Evolutionary conservation across 2,113 vertebrate genomes (phyloP), one percentile per base, ranked within the genome.

Genomic region (Pterocles gutturalis): DNA sequence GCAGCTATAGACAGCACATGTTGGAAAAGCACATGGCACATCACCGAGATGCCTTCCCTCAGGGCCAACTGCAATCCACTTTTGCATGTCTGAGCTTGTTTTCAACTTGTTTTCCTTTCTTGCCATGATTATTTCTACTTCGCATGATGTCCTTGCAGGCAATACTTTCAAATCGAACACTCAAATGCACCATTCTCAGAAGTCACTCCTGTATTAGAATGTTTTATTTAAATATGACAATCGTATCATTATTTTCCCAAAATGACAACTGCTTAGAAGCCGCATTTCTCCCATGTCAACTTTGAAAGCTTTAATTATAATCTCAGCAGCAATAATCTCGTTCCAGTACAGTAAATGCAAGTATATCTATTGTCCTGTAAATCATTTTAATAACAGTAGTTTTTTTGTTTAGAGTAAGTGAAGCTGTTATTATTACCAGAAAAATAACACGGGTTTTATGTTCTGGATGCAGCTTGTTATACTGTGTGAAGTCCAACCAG

Each of bases 301-400:
- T 83, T 67, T 78, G 80, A 96, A 95, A 84, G 64, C 80, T 87
- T 90, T 95, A 95, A 70, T 93, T 92, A 84, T 83, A 73, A 83
- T 93, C 51, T 89, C 64, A 70, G 18, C 72, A 93, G 76, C 69
- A 64, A 62, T 84, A 81, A 89, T 75, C 86, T 70, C 83, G 36
- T 92, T 87, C 72, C 51, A 46, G 4, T 90, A 45, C 31, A 65
- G 46, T 70, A 55, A 77, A 7, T 70, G 55, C 54, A 87, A 76
- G 58, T 29, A 3, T 87, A 88, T 89, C 64, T 89, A 13, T 77
- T 13, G 9, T 83, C 62, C 75, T 86, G 58, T 76, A 90, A 85
- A 77, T 83, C 55, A 83, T 21, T 83, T 80, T 67, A 72, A 69
- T 88, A 92, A 79, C 45, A 73, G 41, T 41, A 22, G 5, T 19